Conservation (phyloP, 2,797 vertebrate genomes). For the Columba guinea region DNA sequence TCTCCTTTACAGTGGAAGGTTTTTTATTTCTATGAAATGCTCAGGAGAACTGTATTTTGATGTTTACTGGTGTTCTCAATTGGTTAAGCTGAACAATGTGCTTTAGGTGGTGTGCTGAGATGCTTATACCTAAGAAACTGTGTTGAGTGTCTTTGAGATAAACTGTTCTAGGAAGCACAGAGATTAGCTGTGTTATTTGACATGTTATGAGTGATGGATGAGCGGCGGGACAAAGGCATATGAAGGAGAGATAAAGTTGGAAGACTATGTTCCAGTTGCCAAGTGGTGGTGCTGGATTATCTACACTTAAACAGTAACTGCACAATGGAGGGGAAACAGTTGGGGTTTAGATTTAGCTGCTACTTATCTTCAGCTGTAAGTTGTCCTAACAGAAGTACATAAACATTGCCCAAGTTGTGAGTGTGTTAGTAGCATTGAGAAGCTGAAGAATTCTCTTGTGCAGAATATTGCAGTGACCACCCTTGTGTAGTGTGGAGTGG, state of each 20-base stretch:
- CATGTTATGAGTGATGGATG: conserved; percentile 74
- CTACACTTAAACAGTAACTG: conserved; percentile 53
- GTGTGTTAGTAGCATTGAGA: background rate
- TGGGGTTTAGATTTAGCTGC: conserved; percentile 32
- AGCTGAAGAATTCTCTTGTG: background rate
- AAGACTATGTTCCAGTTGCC: conserved; percentile 45
- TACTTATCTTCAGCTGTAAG: background rate
- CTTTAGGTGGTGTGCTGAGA: conserved; percentile 4
- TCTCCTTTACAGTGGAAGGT: background rate
- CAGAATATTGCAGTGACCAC: background rate
- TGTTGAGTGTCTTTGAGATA: conserved; percentile 73
- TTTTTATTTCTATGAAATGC: background rate
- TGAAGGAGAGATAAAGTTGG: conserved; percentile 77
- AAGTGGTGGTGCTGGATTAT: conserved; percentile 62
- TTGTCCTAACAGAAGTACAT: background rate
- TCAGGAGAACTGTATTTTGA: background rate
- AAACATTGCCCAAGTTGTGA: background rate
- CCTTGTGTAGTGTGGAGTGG: background rate
- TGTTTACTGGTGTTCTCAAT: background rate
- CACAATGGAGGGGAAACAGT: conserved; percentile 13
- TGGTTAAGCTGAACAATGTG: conserved; percentile 3
- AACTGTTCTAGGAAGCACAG: conserved; percentile 75
- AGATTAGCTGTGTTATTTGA: conserved; percentile 79
- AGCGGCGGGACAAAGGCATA: conserved; percentile 72
- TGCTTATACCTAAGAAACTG: conserved; percentile 62